phyloP scores from a whole-genome alignment of 2,113 vertebrate species.

The Elachura formosa region DNA sequence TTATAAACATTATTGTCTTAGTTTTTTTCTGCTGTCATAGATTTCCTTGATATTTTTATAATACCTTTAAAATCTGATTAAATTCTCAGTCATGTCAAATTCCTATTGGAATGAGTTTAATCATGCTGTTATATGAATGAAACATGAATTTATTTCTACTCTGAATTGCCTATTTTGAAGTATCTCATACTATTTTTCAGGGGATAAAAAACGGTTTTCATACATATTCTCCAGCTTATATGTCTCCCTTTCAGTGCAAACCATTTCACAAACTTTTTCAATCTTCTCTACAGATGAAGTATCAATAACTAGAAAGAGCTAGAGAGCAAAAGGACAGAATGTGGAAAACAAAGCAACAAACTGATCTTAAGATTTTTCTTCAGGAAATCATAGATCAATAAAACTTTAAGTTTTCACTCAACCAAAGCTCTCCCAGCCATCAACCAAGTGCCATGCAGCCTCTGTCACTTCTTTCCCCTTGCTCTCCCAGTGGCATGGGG shows the following conservation, averaged over 20 bases:
- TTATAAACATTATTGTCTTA: neutral
- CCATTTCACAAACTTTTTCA: neutral
- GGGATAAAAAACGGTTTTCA: neutral
- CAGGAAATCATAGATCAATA: neutral
- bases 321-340: neutral
- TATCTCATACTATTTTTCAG: neutral
- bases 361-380: neutral
- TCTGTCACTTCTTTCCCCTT: neutral
- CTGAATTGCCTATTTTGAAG: neutral
- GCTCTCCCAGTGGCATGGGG: too few species aligned
- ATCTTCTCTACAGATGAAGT: neutral
- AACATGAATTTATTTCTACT: neutral
- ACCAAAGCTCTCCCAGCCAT: neutral
- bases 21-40: neutral
- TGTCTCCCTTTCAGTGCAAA: neutral
- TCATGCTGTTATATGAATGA: neutral
- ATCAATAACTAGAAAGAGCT: neutral
- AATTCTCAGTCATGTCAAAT: neutral
- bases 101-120: neutral
- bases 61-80: neutral
- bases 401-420: neutral
- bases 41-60: neutral
- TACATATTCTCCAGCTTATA: neutral
- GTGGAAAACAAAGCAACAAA: neutral
- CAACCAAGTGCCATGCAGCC: neutral